Conservation (phyloP, 2,797 vertebrate genomes). For the Scolopax rusticola region DNA sequence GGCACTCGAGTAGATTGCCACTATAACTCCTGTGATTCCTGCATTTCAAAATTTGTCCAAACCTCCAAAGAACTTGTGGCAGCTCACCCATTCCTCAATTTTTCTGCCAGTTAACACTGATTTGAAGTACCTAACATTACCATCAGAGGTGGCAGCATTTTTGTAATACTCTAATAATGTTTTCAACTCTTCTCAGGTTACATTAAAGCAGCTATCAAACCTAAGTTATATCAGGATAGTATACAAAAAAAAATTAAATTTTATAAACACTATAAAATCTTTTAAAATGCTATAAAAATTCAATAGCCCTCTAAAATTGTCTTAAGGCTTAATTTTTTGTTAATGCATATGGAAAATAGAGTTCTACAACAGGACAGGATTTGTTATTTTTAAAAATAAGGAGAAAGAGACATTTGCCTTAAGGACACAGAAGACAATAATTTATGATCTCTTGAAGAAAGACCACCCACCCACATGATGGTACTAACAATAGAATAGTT, state of each 20-base stretch:
- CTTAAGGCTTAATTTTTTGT: neutral
- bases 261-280: neutral
- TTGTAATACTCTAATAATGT: neutral
- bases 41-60: neutral
- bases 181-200: neutral
- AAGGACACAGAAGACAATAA: neutral
- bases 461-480: neutral
- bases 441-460: neutral
- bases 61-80: neutral
- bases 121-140: neutral
- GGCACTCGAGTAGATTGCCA: neutral
- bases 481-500: neutral
- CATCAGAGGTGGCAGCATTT: neutral
- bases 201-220: neutral
- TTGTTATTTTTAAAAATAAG: neutral
- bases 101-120: neutral
- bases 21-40: neutral
- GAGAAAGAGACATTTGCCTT: neutral
- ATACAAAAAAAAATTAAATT: neutral
- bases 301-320: neutral
- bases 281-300: neutral
- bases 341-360: neutral
- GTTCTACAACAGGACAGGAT: neutral
- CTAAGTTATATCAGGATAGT: neutral
- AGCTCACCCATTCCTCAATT: neutral